Evolutionary conservation across 2,113 vertebrate species (phyloP).

Genomic region (Thalassoma bifasciatum): DNA sequence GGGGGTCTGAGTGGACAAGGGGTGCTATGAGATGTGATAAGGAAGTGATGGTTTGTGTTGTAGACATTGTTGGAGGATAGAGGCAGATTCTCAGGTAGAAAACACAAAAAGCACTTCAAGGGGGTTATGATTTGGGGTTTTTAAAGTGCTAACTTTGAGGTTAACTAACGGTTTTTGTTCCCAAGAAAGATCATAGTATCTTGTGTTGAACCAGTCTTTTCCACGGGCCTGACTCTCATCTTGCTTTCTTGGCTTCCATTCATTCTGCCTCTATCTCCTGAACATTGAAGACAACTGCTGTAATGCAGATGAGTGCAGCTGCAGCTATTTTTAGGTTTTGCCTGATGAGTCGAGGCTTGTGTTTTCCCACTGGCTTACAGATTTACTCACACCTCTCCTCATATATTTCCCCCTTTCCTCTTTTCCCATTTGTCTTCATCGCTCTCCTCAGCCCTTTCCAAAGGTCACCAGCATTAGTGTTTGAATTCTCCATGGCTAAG

Average conservation of each 20-base stretch:
- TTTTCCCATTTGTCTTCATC: constrained; percentile 33
- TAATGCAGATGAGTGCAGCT: constrained; percentile 8
- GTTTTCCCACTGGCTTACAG: constrained; percentile 22
- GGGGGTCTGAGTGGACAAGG: too few relatives aligned
- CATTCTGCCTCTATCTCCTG: constrained; percentile 13
- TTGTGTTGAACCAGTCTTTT: not conserved
- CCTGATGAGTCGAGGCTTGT: constrained; percentile 4
- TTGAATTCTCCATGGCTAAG: constrained; percentile 52
- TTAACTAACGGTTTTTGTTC: constrained; percentile 80
- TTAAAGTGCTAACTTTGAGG: constrained; percentile 67
- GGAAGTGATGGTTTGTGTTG: too few relatives aligned
- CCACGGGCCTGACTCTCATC: not conserved
- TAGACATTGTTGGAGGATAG: too few relatives aligned
- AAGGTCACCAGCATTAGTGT: constrained; percentile 57
- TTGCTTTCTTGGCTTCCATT: constrained; percentile 1
- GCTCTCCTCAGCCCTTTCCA: constrained; percentile 2
- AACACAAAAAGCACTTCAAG: too few relatives aligned
- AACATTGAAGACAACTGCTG: constrained; percentile 6
- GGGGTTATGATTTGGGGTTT: too few relatives aligned
- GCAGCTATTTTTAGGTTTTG: constrained; percentile 15
- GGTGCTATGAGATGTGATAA: too few relatives aligned
- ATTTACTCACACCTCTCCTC: constrained; percentile 33
- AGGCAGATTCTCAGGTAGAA: too few relatives aligned
- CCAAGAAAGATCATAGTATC: constrained; percentile 74
- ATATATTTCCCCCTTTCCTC: not conserved